Percentiles rank a stretch among this genome's conserved stretches.
phyloP scores from a whole-genome alignment of 1,140 invertebrate species.

The Zophobas morio region DNA sequence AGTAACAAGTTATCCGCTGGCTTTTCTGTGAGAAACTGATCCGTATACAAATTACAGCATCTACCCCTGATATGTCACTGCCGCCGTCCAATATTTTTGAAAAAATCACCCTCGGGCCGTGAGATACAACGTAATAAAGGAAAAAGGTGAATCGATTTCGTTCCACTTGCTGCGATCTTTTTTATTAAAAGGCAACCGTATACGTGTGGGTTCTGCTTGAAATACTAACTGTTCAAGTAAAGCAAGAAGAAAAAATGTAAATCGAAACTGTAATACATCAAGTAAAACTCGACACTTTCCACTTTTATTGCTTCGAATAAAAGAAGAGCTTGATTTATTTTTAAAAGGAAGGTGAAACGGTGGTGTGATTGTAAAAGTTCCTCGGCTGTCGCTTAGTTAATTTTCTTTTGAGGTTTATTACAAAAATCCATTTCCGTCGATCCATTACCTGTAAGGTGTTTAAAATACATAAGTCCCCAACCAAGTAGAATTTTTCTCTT shows the following conservation, averaged over 20 bases:
- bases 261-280: background rate
- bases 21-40: background rate
- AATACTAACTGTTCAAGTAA: background rate
- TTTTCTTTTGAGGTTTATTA: background rate
- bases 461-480: background rate
- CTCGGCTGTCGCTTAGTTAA: background rate
- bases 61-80: background rate
- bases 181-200: constrained; percentile 16
- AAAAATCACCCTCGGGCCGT: background rate
- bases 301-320: background rate
- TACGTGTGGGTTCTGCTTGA: constrained; percentile 27
- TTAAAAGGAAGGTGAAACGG: too few species aligned
- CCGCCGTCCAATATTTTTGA: background rate
- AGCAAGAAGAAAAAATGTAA: too few species aligned
- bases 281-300: constrained; percentile 13
- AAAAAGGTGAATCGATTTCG: background rate
- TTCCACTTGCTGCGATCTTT: constrained; percentile 2
- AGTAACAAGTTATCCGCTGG: too few species aligned
- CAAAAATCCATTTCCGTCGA: background rate
- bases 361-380: too few species aligned
- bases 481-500: background rate
- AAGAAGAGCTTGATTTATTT: too few species aligned
- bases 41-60: background rate
- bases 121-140: background rate
- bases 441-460: background rate